phyloP scores from a whole-genome alignment of 1,140 invertebrate genomes.

The Trichomalopsis sarcophagae region DNA sequence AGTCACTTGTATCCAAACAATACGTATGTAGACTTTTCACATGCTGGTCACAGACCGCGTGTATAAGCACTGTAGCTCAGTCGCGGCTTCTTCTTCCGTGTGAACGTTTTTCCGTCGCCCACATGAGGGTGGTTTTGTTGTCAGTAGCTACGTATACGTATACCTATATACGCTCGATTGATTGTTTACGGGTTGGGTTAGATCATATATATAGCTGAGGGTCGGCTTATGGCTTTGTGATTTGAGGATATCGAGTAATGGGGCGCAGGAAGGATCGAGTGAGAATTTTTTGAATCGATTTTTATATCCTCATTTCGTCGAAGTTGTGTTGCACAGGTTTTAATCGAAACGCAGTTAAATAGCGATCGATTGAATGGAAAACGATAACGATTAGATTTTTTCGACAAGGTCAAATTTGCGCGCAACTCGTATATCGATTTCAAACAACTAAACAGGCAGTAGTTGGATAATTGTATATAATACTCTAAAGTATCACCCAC shows the following conservation, averaged over 20 bases:
- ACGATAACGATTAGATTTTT: no score
- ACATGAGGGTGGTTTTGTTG: conserved; percentile 41
- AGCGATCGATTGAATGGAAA: no score
- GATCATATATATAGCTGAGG: not conserved
- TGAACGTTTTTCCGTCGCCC: not conserved
- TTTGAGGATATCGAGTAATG: not conserved
- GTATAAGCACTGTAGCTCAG: not conserved
- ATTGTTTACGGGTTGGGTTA: not conserved
- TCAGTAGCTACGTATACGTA: not conserved
- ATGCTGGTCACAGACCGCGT: conserved; percentile 7
- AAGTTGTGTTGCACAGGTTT: no score
- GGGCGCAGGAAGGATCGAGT: not conserved
- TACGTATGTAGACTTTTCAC: conserved; percentile 1
- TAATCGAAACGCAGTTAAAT: no score
- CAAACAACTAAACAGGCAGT: no score
- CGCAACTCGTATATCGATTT: no score
- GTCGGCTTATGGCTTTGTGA: not conserved
- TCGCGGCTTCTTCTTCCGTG: not conserved
- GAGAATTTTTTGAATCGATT: not conserved
- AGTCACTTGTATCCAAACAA: no score
- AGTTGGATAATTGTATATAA: no score
- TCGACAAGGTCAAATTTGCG: no score
- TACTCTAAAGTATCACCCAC: no score
- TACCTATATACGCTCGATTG: not conserved
- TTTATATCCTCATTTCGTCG: no score